phyloP scores from a whole-genome alignment of 2,888 invertebrate species.

The Callosobruchus maculatus region DNA sequence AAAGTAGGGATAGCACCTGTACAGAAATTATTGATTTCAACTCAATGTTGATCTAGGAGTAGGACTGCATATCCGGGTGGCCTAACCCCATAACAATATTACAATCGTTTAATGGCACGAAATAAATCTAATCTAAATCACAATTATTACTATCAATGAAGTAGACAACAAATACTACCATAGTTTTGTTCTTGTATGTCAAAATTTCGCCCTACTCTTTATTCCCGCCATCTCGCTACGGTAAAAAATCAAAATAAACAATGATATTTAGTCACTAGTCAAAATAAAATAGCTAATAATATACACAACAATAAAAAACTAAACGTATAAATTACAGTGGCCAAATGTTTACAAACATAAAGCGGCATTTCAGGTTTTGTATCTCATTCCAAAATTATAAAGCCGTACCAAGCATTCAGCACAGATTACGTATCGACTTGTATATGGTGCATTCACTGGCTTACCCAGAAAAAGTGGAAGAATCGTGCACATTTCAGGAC shows the following conservation, averaged over 20 bases:
- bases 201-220: not conserved
- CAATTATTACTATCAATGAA: no score
- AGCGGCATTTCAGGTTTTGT: constrained; percentile 22
- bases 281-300: constrained; percentile 1
- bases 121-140: no score
- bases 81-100: constrained; percentile 7
- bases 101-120: not conserved
- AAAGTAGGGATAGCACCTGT: constrained; percentile 15
- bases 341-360: constrained; percentile 30
- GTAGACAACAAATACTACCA: no score
- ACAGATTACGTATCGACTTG: not conserved
- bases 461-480: constrained; percentile 1
- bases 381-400: not conserved
- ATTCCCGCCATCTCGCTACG: constrained; percentile 30
- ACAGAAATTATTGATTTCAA: constrained; percentile 19
- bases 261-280: not conserved
- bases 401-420: not conserved
- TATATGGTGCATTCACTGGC: constrained; percentile 4
- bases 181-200: no score
- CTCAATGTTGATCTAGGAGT: constrained; percentile 4
- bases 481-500: constrained; percentile 18
- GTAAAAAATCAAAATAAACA: constrained; percentile 34
- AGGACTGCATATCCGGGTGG: not conserved
- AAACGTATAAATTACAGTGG: constrained; percentile 4
- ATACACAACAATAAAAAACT: not conserved